Evolutionary conservation across 2,888 invertebrate genomes (phyloP), one percentile per base, ranked within the genome.

Genomic region (Ichneumoninae sp.): DNA sequence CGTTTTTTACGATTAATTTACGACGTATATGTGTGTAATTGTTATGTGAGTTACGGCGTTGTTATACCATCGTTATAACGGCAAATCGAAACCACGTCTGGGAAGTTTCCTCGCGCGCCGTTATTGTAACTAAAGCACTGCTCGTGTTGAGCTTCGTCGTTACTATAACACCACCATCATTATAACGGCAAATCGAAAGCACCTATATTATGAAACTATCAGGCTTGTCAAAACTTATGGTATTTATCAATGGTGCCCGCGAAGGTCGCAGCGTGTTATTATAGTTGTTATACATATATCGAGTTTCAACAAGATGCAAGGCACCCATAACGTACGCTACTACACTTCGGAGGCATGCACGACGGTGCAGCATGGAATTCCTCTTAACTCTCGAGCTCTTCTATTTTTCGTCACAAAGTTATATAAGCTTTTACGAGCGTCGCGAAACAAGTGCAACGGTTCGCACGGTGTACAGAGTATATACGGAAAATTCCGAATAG

Each of bases 351-450:
- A 63, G 47, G 30, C 63, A n/a, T 74, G 44, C 63, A 74, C 47
- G 44, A 13, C 40, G 44, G 60, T 54, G 60, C 73, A 26, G 44
- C 73, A 73, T 47, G 60, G 47, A 63, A 63, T 60, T 74, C 60
- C 63, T 60, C 63, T 74, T 44, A 74, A 74, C 74, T 74, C 47
- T 47, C 63, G 26, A n/a, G 44, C 63, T 73, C 60, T 60, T 73
- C 50, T 66, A 54, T 68, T 76, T 68, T 76, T 68, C 54, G 54
- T 77, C 66, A 57, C 76, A 77, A 77, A 68, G 68, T 77, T 77
- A 77, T 77, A 54, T 77, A 77, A 66, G 68, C 66, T 77, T 69
- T 77, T 66, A 69, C 68, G 57, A 57, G 76, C 10, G 65, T 52
- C 68, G 66, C 10, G 10, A 50, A 65, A 40, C 76, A 50, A 77